Evolutionary conservation across 2,113 vertebrate genomes (phyloP).

Genomic region (Pseudonaja textilis): DNA sequence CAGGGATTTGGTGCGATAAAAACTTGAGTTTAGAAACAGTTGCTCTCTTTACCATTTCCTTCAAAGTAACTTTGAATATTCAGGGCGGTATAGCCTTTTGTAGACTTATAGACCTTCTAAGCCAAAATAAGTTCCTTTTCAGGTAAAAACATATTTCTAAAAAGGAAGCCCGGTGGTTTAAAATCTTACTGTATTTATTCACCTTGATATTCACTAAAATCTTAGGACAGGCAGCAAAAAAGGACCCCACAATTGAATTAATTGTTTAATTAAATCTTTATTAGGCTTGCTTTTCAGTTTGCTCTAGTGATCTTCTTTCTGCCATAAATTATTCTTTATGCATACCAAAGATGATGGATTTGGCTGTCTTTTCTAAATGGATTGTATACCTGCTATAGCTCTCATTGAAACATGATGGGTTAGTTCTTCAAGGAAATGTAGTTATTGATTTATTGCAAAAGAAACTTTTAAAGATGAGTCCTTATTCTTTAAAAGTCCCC

Average conservation of each 20-base stretch:
- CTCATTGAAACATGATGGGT: background rate
- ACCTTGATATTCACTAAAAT: background rate
- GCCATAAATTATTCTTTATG: background rate
- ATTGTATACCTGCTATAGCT: background rate
- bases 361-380: background rate
- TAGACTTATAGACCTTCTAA: background rate
- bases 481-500: too few species aligned
- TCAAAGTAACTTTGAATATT: background rate
- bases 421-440: background rate
- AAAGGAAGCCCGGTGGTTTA: background rate
- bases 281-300: background rate
- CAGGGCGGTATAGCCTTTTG: background rate
- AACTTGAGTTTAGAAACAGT: background rate
- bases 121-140: background rate
- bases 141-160: background rate
- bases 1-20: background rate
- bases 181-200: background rate
- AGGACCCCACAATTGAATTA: background rate
- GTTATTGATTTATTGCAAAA: constrained; percentile 8
- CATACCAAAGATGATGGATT: background rate
- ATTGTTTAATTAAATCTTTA: background rate
- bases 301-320: background rate
- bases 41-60: background rate
- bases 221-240: background rate
- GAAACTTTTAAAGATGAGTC: constrained; percentile 27